Evolutionary conservation across 2,797 vertebrate species (phyloP).

Genomic region (Hylomyscus alleni): DNA sequence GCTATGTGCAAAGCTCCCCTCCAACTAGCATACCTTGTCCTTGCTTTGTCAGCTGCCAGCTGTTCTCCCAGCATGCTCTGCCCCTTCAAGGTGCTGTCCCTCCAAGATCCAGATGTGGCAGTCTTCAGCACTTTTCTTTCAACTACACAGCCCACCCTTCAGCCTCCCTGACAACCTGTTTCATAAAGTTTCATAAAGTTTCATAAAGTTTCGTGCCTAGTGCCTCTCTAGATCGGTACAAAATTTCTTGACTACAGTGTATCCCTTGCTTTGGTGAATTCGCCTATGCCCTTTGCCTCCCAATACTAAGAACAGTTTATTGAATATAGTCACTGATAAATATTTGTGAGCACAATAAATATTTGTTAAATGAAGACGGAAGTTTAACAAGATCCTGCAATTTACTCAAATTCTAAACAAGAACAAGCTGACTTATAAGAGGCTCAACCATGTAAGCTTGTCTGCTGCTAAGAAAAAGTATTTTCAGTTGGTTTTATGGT

Average conservation of each 20-base stretch:
- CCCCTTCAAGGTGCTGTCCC: accelerated
- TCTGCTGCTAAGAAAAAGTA: not conserved
- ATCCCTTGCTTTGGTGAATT: not conserved
- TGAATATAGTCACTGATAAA: not conserved
- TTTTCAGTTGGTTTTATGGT: not conserved
- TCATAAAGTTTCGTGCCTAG: not conserved
- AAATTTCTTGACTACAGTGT: not conserved
- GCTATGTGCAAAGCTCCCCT: too few relatives aligned
- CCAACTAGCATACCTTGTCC: not conserved
- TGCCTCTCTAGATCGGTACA: not conserved
- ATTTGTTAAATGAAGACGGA: not conserved
- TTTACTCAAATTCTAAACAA: not conserved
- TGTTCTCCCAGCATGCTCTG: not conserved
- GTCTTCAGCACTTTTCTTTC: not conserved
- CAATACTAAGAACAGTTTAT: not conserved
- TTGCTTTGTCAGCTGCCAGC: accelerated
- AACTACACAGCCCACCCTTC: not conserved
- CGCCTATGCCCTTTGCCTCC: not conserved
- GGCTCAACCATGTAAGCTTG: not conserved
- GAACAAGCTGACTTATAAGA: not conserved
- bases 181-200: not conserved
- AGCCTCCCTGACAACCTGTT: not conserved
- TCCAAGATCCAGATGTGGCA: not conserved
- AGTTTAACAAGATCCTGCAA: not conserved
- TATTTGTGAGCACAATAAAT: not conserved